Evolutionary conservation across 1,140 invertebrate species (phyloP), one percentile per base, ranked within the genome.

Genomic region (Brachionus asplanchnoidis): DNA sequence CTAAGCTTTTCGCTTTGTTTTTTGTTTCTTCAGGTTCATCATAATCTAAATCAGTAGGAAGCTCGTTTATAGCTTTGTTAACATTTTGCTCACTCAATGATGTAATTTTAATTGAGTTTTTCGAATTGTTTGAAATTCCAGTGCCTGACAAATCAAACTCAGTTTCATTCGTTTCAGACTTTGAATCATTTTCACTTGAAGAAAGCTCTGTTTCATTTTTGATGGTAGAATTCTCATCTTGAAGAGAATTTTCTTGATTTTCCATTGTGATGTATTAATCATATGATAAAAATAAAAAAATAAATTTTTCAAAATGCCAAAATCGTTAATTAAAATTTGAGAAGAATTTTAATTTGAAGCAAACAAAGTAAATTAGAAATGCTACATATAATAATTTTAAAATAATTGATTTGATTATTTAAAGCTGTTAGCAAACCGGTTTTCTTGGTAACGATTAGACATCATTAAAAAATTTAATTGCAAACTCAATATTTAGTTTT

Each of bases 401-500:
- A 60, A 60, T 60, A 60, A 60, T 60, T 60, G 53, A 60, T 60
- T 60, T 60, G 53, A 60, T 60, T 60, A 60, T 60, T 60, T 60
- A 60, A 60, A 60, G 17, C 53, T 60, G 53, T 60, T 60, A 20
- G 53, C 3, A 60, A 60, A 60, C 17, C 20, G n/a, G 53, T 60
- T 60, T 60, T 60, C 53, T 60, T 60, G 53, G 53, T 26, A 23
- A 60, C 53, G 53, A 60, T 60, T 20, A 60, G 53, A 60, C 6
- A 60, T 17, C 53, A 60, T 60, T 60, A 60, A 60, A 60, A 60
- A 46, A 46, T 60, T 26, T 60, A 60, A 26, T 60, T 26, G 53
- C 20, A 60, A 60, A 17, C 46, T 6, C 46, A 17, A 17, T 17
- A 53, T 53, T 53, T 11, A 53, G 17, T 14, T 53, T 53, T 53